These are phyloP conservation scores for Neostethus bicornis DNA, from an alignment of 2,797 vertebrate species.

Conservation along the genomic window DNA sequence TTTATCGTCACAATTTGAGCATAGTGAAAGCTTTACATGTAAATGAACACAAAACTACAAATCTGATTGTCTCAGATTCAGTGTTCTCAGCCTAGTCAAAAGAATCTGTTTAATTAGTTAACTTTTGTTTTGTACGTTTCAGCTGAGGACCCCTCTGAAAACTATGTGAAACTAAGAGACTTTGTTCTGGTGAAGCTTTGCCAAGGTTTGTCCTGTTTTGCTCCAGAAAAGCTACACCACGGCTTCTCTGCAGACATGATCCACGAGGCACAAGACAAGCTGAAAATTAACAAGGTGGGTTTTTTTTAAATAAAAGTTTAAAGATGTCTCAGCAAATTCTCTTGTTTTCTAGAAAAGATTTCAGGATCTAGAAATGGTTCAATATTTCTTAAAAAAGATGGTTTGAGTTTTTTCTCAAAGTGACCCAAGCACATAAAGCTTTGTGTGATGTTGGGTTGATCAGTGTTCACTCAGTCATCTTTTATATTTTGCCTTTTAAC, in stretches of 20 bases:
- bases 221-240: slow-evolving; percentile 86
- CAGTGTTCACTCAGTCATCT: too few relatives aligned
- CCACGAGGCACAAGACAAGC: slow-evolving; percentile 88
- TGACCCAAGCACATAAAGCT: too few relatives aligned
- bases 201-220: slow-evolving; percentile 88
- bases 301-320: background rate
- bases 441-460: too few relatives aligned
- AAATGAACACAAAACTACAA: background rate
- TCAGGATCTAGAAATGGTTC: background rate
- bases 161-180: slow-evolving; percentile 94
- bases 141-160: slow-evolving; percentile 98
- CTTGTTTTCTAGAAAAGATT: background rate
- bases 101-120: background rate
- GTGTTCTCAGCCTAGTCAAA: background rate
- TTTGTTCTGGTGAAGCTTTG: slow-evolving; percentile 94
- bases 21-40: background rate
- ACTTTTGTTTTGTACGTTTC: slow-evolving; percentile 20
- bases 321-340: background rate
- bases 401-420: too few relatives aligned
- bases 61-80: background rate
- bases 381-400: too few relatives aligned
- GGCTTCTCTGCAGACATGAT: slow-evolving; percentile 93
- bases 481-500: too few relatives aligned
- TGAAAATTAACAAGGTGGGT: slow-evolving; percentile 99
- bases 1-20: background rate